Base-by-base conservation (phyloP, 2,113 vertebrate genomes). In the Neodon shergylaensis region DNA sequence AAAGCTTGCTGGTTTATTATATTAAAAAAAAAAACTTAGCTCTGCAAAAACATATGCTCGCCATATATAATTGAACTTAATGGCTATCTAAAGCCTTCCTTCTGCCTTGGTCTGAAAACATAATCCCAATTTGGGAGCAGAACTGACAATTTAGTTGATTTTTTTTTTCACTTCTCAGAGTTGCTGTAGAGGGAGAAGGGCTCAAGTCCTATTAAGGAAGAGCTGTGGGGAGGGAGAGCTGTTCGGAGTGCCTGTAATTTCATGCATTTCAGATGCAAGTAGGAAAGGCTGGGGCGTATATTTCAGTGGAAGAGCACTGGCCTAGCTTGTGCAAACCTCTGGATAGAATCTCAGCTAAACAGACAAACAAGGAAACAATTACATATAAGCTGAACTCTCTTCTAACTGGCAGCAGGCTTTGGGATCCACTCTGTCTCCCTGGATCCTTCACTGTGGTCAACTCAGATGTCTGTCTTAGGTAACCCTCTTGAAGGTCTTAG, bases 91-190 rank as follows among this genome's bases (percentile, higher is more conserved):
- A 91, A 90, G 44, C 33, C 13, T 84, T 91, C 78, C 17, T 86
- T 94, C 66, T 87, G 72, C 19, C 36, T 93, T 74, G 74, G 52
- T 47, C 79, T 93, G 81, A 87, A 91, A 86, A 87, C 13, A 49
- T 86, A 65, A 77, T 72, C 49, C 16, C 49, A 39, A 49, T 76
- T 49, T 87, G 65, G 79, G 49, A 14, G 47, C 17, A 63, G 22
- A 76, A 33, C 47, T 52, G 31, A 68, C 82, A 33, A 91, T 58
- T 85, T 91, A 66, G 47, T 36, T 24, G 22, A 28, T 82, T 94
- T 79, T 73, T 42, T 87, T 42, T 63, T 44, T 54, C 47, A 39
- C 85, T 88, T 54, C 61, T 68, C 68, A 90, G 88, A 47, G 19
- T 70, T 74, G 39, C 33, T 63, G 14, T 42, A 58, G 31, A 33